A percentile compares a stretch with the other conserved stretches of the same genome.
Evolutionary conservation across 2,797 vertebrate species (phyloP).

Genomic region (Telmatherina bonti): DNA sequence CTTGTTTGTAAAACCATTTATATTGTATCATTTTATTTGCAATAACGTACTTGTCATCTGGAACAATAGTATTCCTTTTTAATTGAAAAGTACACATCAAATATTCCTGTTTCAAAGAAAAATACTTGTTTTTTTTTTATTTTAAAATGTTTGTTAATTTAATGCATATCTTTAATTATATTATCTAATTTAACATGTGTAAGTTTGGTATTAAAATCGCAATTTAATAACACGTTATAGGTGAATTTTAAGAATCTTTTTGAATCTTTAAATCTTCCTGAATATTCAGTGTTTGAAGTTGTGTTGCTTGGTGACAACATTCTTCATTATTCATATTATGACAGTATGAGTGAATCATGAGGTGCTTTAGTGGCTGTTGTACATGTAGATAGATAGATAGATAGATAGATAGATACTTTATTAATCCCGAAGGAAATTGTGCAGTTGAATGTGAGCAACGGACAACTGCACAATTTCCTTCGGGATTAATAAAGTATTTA

Average conservation of each 20-base stretch:
- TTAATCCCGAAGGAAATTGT: too few relatives aligned
- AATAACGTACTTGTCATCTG: too few relatives aligned
- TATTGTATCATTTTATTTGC: background rate
- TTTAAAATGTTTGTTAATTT: background rate
- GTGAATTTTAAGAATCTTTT: background rate
- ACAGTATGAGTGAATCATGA: background rate
- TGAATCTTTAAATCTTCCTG: background rate
- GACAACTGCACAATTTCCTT: too few relatives aligned
- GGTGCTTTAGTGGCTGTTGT: background rate
- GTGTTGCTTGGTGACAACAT: background rate
- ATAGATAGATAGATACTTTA: too few relatives aligned
- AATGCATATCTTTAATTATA: background rate
- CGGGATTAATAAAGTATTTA: too few relatives aligned
- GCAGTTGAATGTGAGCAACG: too few relatives aligned
- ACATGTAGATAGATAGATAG: too few relatives aligned
- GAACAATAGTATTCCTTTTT: too few relatives aligned
- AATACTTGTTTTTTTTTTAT: too few relatives aligned
- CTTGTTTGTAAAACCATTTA: background rate
- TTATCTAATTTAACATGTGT: background rate
- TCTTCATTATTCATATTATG: too few relatives aligned
- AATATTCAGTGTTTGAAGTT: background rate
- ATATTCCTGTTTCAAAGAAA: too few relatives aligned
- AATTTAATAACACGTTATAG: background rate
- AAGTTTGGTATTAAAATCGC: background rate
- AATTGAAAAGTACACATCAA: too few relatives aligned